Conservation (phyloP, 2,113 vertebrate genomes). For the Chionomys nivalis region DNA sequence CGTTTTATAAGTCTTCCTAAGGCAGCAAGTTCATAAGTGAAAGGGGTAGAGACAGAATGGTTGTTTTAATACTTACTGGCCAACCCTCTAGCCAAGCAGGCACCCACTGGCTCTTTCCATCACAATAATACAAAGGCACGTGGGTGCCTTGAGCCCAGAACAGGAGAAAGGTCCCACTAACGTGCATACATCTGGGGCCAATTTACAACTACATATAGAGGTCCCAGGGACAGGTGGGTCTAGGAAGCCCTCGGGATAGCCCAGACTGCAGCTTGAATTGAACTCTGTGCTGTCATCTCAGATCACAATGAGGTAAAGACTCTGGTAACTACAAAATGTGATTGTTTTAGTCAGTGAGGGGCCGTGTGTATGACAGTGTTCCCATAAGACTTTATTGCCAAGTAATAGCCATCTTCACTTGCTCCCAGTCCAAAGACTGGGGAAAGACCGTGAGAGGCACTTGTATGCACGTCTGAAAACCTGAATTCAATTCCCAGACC, state of each 20-base stretch:
- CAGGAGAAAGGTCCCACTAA: not conserved
- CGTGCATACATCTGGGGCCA: not conserved
- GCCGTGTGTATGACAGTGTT: too few species aligned
- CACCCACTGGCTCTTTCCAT: not conserved
- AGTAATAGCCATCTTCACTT: not conserved
- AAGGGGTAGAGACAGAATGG: constrained; percentile 37
- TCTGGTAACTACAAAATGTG: not conserved
- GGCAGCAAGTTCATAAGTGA: constrained; percentile 69
- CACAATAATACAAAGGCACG: not conserved
- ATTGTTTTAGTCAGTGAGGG: not conserved
- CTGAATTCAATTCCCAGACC: not conserved
- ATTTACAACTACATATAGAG: not conserved
- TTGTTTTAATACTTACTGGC: constrained; percentile 28
- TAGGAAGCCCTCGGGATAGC: not conserved
- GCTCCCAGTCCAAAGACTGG: not conserved
- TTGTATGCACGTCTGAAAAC: not conserved
- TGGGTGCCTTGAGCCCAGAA: not conserved
- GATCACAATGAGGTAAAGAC: not conserved
- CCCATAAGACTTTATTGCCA: not conserved
- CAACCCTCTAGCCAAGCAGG: constrained; percentile 46
- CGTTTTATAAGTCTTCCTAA: constrained; percentile 71
- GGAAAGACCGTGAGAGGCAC: not conserved
- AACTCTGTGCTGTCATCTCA: not conserved
- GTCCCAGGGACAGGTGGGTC: not conserved
- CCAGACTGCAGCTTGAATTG: not conserved